Evolutionary conservation across 2,888 invertebrate genomes (phyloP).

Genomic region (Uropetala carovei): DNA sequence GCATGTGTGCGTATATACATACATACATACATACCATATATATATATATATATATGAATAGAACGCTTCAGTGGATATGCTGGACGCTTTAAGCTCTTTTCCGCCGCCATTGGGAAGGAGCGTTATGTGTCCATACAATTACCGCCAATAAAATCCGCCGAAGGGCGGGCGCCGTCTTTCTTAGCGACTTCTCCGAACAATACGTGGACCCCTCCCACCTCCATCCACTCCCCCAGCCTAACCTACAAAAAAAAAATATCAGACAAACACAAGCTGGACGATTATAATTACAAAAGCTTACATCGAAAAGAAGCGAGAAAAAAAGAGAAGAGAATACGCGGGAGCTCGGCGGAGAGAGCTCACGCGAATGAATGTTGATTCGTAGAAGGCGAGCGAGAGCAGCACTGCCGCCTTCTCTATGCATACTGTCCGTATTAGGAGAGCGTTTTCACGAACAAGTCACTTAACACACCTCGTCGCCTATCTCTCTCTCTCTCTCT

Average conservation of each 20-base stretch:
- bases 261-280: too few species aligned
- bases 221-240: too few species aligned
- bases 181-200: background rate
- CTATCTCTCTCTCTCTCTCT: background rate
- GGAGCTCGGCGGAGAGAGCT: background rate
- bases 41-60: too few species aligned
- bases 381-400: background rate
- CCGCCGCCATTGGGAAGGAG: too few species aligned
- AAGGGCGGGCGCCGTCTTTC: background rate
- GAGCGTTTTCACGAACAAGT: conserved; percentile 56
- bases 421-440: background rate
- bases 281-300: too few species aligned
- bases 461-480: conserved; percentile 52
- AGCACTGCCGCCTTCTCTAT: background rate
- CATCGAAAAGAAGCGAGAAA: too few species aligned
- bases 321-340: background rate
- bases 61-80: too few species aligned
- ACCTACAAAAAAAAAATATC: too few species aligned
- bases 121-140: conserved; percentile 16
- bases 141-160: background rate
- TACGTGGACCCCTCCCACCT: too few species aligned
- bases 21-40: too few species aligned
- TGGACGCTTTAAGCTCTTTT: too few species aligned
- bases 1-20: too few species aligned
- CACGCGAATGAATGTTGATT: background rate